phyloP scores from a whole-genome alignment of 1,140 invertebrate genomes.

The Drosophila equinoxialis region DNA sequence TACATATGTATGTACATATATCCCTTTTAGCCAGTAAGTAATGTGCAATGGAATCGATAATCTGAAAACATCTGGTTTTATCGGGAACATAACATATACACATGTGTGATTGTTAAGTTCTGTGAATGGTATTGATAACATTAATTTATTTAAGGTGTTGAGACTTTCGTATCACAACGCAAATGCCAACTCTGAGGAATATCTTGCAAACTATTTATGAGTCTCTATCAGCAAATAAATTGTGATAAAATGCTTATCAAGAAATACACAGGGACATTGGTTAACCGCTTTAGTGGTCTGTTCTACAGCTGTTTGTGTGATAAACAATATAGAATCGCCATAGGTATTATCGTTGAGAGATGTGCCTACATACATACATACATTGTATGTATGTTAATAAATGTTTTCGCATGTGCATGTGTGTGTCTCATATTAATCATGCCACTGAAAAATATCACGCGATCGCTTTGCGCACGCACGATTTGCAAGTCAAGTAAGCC shows the following conservation, averaged over 20 bases:
- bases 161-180: neutral
- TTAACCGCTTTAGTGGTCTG: conserved; percentile 56
- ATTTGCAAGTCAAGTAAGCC: conserved; percentile 37
- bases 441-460: conserved; percentile 56
- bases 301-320: conserved; percentile 44
- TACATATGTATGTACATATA: too few relatives aligned
- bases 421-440: conserved; percentile 17
- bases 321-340: conserved; percentile 32
- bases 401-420: conserved; percentile 1
- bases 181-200: neutral
- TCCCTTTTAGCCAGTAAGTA: too few relatives aligned
- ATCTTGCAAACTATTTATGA: conserved; percentile 44
- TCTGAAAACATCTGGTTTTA: too few relatives aligned
- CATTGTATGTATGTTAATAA: neutral
- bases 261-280: neutral
- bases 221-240: conserved; percentile 44
- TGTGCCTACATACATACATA: neutral
- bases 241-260: conserved; percentile 62
- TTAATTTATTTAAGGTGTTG: too few relatives aligned
- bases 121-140: too few relatives aligned
- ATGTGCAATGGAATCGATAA: too few relatives aligned
- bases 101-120: too few relatives aligned
- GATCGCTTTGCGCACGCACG: conserved; percentile 19
- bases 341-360: conserved; percentile 2
- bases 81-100: too few relatives aligned